Evolutionary conservation across 2,113 vertebrate genomes (phyloP), one percentile per base, ranked within the genome.

Genomic region (Ictalurus furcatus): DNA sequence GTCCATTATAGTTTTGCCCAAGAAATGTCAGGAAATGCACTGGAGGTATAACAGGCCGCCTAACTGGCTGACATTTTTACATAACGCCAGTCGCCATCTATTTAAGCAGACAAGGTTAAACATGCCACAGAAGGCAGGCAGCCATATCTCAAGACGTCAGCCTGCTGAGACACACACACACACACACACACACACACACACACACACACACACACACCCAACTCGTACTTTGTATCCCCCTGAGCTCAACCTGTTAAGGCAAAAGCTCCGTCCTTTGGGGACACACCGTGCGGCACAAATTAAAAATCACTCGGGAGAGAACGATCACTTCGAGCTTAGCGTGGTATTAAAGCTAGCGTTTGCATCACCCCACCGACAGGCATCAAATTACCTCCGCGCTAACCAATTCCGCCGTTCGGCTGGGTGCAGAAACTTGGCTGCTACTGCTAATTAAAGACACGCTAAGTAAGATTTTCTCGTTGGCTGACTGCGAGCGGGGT

Each of bases 61-160:
- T 88, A 65, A 87, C 61, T 3, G 30, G 8, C 73, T 87, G 85
- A 34, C 37, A 69, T 78, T 88, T 91, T 92, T 84, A n/a, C 17
- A 82, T 6, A 28, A 93, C 88, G 91, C 92, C 90, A 90, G 80
- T 89, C 90, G 91, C 90, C 90, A 88, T 93, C 86, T 91, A 90
- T 92, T 93, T 90, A 92, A 93, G 90, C 89, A 85, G 91, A 82
- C 88, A 87, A 89, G 92, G 93, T 94, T 94, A 94, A 95, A 92
- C 93, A 93, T 89, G 86, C 79, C 88, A 90, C 90, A 82, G 34
- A 82, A 65, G 86, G 78, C 73, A 85, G 56, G 54, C 83, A 80
- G 25, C 71, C 58, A 25, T 88, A 85, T 88, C 88, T 88, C 69
- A 30, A 76, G 37, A 80, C 3, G 28, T 65, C 89, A 90, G 80